Evolutionary conservation across 2,888 invertebrate genomes (phyloP).

Genomic region (Cephus nigrinus): DNA sequence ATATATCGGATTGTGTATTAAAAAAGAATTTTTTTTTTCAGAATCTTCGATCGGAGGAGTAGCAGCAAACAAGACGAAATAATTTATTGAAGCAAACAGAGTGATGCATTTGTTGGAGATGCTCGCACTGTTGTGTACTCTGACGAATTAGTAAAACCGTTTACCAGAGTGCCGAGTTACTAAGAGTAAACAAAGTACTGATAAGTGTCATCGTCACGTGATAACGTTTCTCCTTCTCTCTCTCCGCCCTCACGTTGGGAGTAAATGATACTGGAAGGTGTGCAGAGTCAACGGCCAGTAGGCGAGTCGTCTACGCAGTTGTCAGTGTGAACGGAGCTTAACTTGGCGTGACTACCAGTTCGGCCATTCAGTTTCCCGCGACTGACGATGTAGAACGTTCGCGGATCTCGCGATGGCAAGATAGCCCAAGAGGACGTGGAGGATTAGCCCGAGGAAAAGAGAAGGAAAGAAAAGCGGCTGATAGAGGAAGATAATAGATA

Average conservation of each 20-base stretch:
- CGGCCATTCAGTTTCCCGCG: constrained; percentile 26
- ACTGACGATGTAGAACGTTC: constrained; percentile 27
- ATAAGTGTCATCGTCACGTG: not conserved
- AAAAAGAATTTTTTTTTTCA: not conserved
- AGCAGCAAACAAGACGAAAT: not conserved
- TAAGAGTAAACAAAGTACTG: not conserved
- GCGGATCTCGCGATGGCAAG: constrained; percentile 24
- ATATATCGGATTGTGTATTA: not conserved
- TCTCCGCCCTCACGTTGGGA: not conserved
- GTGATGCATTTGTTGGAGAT: not conserved
- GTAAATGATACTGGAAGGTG: not conserved
- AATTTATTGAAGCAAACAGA: not conserved
- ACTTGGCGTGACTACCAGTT: constrained; percentile 28
- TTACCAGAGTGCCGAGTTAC: not conserved
- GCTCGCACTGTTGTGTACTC: not conserved
- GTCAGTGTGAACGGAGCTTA: constrained; percentile 31
- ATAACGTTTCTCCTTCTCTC: not conserved
- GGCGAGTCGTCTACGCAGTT: constrained; percentile 10
- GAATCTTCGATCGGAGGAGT: not conserved
- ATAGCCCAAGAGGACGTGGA: not conserved
- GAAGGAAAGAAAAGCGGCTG: not conserved
- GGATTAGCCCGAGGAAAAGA: not conserved
- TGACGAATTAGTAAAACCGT: not conserved
- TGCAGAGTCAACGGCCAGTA: not conserved
- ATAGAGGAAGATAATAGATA: not conserved